Conservation (phyloP, 2,113 vertebrate genomes). For the Xenotilapia leptura region DNA sequence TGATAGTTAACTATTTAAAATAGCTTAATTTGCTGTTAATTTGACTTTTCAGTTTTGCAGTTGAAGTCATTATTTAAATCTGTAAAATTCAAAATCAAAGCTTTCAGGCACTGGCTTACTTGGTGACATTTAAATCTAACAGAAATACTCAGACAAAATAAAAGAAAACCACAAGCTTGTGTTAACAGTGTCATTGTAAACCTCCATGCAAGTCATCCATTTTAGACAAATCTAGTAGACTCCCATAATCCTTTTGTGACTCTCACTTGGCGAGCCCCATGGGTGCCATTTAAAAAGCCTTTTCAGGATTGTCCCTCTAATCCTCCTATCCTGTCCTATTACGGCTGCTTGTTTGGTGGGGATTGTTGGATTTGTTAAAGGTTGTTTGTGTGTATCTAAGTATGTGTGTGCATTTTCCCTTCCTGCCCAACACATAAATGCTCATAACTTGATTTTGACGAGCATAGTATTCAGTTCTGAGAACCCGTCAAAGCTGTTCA, state of each 20-base stretch:
- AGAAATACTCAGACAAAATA: background rate
- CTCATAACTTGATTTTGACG: background rate
- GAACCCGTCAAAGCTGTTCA: background rate
- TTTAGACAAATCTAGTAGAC: conserved; percentile 7
- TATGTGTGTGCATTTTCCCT: background rate
- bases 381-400: background rate
- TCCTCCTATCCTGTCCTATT: conserved; percentile 11
- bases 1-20: background rate
- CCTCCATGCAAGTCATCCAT: background rate
- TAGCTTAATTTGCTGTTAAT: background rate
- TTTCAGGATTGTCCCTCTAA: conserved; percentile 1
- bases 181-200: background rate
- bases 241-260: conserved; percentile 17
- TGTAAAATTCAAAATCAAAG: background rate
- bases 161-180: background rate
- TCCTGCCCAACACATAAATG: background rate
- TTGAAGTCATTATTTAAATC: background rate
- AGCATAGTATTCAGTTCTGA: background rate
- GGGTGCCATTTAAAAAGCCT: conserved; percentile 5
- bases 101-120: background rate
- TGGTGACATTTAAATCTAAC: background rate
- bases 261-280: background rate
- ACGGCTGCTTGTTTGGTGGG: background rate
- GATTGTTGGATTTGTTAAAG: background rate
- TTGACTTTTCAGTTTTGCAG: background rate